Base-by-base conservation (phyloP, 2,888 invertebrate genomes). In the Drosophila anomelani region DNA sequence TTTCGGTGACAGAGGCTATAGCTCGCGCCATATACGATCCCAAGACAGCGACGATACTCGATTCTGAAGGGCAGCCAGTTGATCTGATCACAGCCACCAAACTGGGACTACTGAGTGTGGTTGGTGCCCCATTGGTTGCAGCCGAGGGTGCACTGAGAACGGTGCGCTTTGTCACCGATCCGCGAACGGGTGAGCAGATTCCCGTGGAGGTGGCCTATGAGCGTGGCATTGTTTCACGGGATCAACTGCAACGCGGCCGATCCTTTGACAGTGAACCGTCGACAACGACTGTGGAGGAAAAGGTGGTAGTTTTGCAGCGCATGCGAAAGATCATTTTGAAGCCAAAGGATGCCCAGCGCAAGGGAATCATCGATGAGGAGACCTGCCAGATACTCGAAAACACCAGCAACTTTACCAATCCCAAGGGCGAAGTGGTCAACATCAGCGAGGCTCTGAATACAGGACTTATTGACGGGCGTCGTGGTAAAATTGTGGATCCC, bases 401-500 rank as follows among this genome's bases (percentile, higher is more conserved):
- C 49, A 93, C 95, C 3, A 94, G 94, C 49, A 93, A 93, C 32
- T 95, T 94, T 78, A 93, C 93, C 63, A 93, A 94, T 76, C 92
- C 93, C 34, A 94, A 94, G 61, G 95, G 95, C 12, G 94, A 95
- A 56, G 93, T 94, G 3, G 92, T 96, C 36, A 95, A 95, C 23
- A 94, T 98, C n/a, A 94, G 94, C 61, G 96, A 97, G 90, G 97
- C 97, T 4, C 93, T 98, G 23, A 94, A 95, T 73, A 92, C 93
- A 7, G 95, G 95, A 4, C 93, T 95, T 76, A 93, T 98, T 55
- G 95, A 96, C 91, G 95, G 96, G 53, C 94, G 94, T 56, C 94
- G 94, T 53, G 98, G 98, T 29, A 94, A 95, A 79, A 96, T 98
- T 71, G 93, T 95, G 7, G 98, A 99, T 93, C 96, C 96, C 3